Conservation (phyloP, 2,797 vertebrate genomes). For the Mormyrus proboscirostris region DNA sequence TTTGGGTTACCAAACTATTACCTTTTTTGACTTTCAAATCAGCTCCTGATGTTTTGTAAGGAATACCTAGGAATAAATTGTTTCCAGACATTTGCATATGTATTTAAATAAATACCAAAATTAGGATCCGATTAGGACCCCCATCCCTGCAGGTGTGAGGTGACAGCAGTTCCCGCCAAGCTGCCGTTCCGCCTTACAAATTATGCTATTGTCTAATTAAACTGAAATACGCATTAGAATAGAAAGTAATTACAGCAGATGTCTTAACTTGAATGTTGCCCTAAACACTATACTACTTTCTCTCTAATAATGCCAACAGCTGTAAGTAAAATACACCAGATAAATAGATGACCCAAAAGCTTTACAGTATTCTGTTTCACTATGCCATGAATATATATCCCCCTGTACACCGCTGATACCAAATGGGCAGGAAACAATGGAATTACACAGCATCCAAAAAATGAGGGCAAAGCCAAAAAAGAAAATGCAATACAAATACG, state of each 20-base stretch:
- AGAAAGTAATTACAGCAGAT: background rate
- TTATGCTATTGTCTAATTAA: background rate
- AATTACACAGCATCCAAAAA: background rate
- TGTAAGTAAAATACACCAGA: background rate
- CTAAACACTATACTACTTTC: background rate
- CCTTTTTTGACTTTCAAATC: background rate
- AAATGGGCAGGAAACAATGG: background rate
- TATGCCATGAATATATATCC: background rate
- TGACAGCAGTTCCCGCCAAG: background rate
- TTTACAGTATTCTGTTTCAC: background rate
- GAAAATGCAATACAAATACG: background rate
- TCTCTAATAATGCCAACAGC: background rate
- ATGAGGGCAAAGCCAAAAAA: background rate
- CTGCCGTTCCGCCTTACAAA: background rate
- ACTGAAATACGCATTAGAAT: background rate
- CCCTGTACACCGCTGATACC: background rate
- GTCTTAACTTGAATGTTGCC: background rate
- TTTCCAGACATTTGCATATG: background rate
- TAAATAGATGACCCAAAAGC: background rate
- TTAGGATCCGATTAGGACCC: background rate
- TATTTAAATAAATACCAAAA: slow-evolving; percentile 3
- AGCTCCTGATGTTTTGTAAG: background rate
- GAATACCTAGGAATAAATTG: background rate
- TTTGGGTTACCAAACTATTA: background rate
- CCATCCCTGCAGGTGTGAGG: background rate